Evolutionary conservation across 1,140 invertebrate species (phyloP).

Genomic region (Diploscapter pachys): DNA sequence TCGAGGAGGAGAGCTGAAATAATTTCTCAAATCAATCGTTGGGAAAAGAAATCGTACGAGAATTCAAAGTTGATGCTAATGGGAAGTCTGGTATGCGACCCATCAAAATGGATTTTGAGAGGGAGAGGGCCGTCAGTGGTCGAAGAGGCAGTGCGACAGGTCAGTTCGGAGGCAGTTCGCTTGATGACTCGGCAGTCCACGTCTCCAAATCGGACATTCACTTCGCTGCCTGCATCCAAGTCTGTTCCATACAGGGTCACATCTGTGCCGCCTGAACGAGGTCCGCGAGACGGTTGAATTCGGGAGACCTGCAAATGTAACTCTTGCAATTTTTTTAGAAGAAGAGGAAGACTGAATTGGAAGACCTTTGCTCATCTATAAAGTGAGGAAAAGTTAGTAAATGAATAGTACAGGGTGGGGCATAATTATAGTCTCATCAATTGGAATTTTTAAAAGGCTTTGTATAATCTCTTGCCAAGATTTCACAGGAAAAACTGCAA

Average conservation of each 20-base stretch:
- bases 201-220: slow-evolving; percentile 81
- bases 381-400: no score
- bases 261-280: slow-evolving; percentile 86
- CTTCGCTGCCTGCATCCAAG: slow-evolving; percentile 86
- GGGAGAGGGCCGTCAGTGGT: slow-evolving; percentile 48
- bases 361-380: no score
- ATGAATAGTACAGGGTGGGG: no score
- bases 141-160: slow-evolving; percentile 38
- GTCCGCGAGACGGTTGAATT: slow-evolving; percentile 68
- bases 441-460: no score
- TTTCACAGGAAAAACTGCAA: no score
- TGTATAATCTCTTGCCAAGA: no score
- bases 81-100: not conserved
- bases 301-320: not conserved
- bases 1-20: slow-evolving; percentile 20
- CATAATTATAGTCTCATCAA: no score
- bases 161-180: slow-evolving; percentile 39
- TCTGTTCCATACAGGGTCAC: slow-evolving; percentile 83
- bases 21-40: not conserved
- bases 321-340: no score
- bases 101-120: slow-evolving; percentile 47
- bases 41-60: slow-evolving; percentile 19
- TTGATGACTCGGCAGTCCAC: slow-evolving; percentile 74
- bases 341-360: no score
- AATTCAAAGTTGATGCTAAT: no score